phyloP scores from a whole-genome alignment of 1,140 invertebrate species.

The Caenorhabditis brenneri region DNA sequence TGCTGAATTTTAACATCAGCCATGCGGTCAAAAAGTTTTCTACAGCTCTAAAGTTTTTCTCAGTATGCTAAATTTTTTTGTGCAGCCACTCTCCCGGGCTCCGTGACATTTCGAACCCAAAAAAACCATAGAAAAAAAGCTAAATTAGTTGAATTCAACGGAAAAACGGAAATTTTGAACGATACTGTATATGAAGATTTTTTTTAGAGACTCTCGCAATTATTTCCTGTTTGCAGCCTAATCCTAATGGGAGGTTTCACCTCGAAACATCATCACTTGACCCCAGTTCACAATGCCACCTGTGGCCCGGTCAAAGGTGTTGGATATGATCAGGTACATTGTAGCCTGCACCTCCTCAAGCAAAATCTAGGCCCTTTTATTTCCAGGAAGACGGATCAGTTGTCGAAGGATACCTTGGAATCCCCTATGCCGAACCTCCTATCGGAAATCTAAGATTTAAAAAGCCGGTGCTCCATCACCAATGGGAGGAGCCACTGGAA shows the following conservation, averaged over 20 bases:
- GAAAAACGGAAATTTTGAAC: too few species aligned
- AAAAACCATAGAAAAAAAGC: too few species aligned
- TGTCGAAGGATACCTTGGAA: slow-evolving; percentile 75
- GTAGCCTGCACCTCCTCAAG: too few species aligned
- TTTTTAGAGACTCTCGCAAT: neutral
- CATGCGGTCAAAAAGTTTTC: too few species aligned
- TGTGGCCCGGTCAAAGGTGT: slow-evolving; percentile 11
- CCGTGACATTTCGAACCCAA: too few species aligned
- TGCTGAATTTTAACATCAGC: too few species aligned
- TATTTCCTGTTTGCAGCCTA: neutral
- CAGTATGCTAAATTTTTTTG: too few species aligned
- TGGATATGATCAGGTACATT: slow-evolving; percentile 15
- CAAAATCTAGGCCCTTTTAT: too few species aligned
- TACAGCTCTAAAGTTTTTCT: too few species aligned
- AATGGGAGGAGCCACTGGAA: slow-evolving; percentile 48
- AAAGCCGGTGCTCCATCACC: slow-evolving; percentile 27
- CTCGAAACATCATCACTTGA: neutral
- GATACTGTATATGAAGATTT: too few species aligned
- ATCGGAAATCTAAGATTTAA: slow-evolving; percentile 77
- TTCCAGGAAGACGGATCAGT: slow-evolving; percentile 16
- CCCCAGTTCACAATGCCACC: neutral
- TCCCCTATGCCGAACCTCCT: slow-evolving; percentile 78
- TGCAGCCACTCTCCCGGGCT: too few species aligned
- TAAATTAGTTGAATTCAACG: too few species aligned
- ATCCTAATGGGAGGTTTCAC: slow-evolving; percentile 7